Evolutionary conservation across 30 jellyfish, hydroid and myxozoan genomes (phyloP), one percentile per base, ranked within the genome.

Genomic region (Mastigias papua): DNA sequence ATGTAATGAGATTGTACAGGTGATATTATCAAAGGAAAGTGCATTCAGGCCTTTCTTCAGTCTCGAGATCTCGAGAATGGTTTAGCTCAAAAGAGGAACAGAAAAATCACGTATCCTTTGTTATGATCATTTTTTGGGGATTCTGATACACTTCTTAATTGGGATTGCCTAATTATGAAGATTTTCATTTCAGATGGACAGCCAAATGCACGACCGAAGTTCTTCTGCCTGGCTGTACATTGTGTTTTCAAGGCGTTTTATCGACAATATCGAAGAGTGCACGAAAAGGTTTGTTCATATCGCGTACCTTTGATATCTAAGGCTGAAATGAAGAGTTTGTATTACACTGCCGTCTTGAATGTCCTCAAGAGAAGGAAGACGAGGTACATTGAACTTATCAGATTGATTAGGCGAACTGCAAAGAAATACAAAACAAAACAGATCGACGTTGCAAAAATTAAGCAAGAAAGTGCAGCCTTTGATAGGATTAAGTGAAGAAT

Each of bases 191-290:
- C 72, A 85, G 94, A 60, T 37, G 80, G 88, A 1, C 88, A 62
- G 20, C 88, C 94, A 26, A 85, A 85, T 63, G 29, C 66, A 25
- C 57, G 73, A 25, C 82, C 81, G 42, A 34, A 58, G 3, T 85
- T 85, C 48, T 85, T 34, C 88, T 54, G 42, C 49, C 64, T 61
- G n/a, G 49, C 48, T 37, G n/a, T 73, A 27, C 79, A 85, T 51
- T 35, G 94, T 31, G 33, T 85, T 34, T 62, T 85, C 78, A 70
- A 27, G 26, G 94, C 88, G 25, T 85, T 85, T 46, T 73, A 73
- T 49, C 54, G 68, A 22, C 88, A 85, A 63, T 85, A 85, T 66
- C 57, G 70, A 37, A 74, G 82, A 65, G 88, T 73, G 7, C 77
- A 46, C 75, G 69, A 16, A 35, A 85, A 65, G 58, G 48, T 75